Base-by-base conservation (phyloP, 64 coral and sea anemone species). In the Stichodactyla mertensii region DNA sequence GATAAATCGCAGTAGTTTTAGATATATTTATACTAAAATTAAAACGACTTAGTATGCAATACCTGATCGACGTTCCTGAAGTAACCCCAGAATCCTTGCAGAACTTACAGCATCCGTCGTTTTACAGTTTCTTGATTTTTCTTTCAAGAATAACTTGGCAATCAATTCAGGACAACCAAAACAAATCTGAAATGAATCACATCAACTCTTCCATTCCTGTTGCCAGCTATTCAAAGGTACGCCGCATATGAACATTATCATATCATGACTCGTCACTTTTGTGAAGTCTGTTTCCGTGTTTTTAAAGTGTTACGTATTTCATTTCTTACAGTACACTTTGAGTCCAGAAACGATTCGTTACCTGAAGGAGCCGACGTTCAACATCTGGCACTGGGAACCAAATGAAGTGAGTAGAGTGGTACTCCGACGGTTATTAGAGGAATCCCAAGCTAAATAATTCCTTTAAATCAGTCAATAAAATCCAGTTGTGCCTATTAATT, bases 291-390 rank as follows among this genome's bases (percentile, higher is more conserved):
- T 45, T 45, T 45, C 36, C 36, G 36, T 45, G 36, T 2, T 45
- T 45, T 3, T 45, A 45, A 45, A 45, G 36, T 45, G 36, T 45
- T 45, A 45, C 3, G 36, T 4, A 59, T 59, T 10, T n/a, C 5
- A 4, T 81, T 55, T 20, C 89, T 80, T 54, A 61, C 80, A 90
- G 93, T 94, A 91, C 60, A 88, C 86, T 55, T 71, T 94, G 52
- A 88, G 87, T 77, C 81, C 87, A 57, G 80, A 87, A 55, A 91
- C 93, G 0, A 87, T 85, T 51, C 82, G 87, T 77, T 36, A 88
- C 18, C 51, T 94, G 5, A 88, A 80, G 69, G 93, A 91, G 51
- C 93, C 88, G 7, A 85, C 89, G n/a, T 94, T 94, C 61, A 91
- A 94, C 61, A 94, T 91, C 56, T 91, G 93, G 93, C 89, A 74